These are phyloP conservation scores for Rhynchonema sp. DNA, from an alignment of 2,888 invertebrate species.

Conservation along the genomic window DNA sequence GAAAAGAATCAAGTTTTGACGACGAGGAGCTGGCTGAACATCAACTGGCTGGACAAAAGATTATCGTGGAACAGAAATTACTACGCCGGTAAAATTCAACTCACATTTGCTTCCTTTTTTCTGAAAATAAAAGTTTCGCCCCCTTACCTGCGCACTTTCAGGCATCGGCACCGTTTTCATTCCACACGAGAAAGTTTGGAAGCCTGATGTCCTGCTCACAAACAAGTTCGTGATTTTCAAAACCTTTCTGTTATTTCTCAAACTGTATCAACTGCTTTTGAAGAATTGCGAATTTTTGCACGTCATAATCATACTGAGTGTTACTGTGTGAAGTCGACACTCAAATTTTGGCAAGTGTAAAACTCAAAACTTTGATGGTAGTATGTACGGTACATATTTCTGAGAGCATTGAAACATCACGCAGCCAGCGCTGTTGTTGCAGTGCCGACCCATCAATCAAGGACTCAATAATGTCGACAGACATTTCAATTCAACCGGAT, in stretches of 20 bases:
- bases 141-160: background rate
- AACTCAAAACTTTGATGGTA: too few relatives aligned
- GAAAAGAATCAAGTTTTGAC: conserved; percentile 26
- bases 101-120: background rate
- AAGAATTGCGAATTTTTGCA: too few relatives aligned
- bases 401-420: background rate
- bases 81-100: background rate
- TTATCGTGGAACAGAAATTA: conserved; percentile 7
- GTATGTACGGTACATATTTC: too few relatives aligned
- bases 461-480: conserved; percentile 35
- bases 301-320: too few relatives aligned
- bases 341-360: too few relatives aligned
- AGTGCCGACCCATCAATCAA: conserved; percentile 32
- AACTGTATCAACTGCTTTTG: too few relatives aligned
- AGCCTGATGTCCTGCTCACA: conserved; percentile 24
- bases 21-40: conserved; percentile 24
- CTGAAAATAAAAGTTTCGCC: background rate
- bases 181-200: conserved; percentile 23
- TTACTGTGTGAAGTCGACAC: too few relatives aligned
- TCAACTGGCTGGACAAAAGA: conserved; percentile 24
- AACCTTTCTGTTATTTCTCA: too few relatives aligned
- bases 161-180: conserved; percentile 24
- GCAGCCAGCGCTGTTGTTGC: conserved; percentile 9
- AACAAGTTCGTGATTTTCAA: conserved; percentile 21
- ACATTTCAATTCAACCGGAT: conserved; percentile 29